A percentile compares a stretch with the other conserved stretches of the same genome.
These are phyloP conservation scores for Cataglyphis rosenhaueri DNA, from an alignment of 2,888 invertebrate genomes.

Conservation along the genomic window DNA sequence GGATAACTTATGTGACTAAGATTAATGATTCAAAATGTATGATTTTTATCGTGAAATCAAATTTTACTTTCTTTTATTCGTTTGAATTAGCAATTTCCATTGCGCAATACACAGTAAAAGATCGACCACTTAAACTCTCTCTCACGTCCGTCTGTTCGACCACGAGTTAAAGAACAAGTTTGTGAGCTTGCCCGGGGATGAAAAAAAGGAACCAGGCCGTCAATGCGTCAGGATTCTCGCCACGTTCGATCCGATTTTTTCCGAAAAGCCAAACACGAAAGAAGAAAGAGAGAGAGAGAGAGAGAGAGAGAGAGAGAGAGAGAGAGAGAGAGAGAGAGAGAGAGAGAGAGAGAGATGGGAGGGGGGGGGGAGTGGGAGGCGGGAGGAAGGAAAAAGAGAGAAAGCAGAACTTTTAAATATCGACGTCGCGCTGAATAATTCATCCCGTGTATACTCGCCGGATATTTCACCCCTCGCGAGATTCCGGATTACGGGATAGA, in stretches of 20 bases:
- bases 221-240: conserved; percentile 56
- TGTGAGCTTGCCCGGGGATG: conserved; percentile 60
- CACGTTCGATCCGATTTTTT: conserved; percentile 63
- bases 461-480: conserved; percentile 45
- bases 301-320: background rate
- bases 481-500: conserved; percentile 48
- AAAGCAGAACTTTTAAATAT: conserved; percentile 60
- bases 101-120: conserved; percentile 21
- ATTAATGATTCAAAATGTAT: background rate
- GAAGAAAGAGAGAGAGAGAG: conserved; percentile 13
- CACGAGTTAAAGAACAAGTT: conserved; percentile 72
- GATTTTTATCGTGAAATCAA: background rate
- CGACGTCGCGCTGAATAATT: conserved; percentile 52
- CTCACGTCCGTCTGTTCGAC: conserved; percentile 71
- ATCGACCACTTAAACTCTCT: conserved; percentile 68
- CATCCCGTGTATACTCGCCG: conserved; percentile 30
- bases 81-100: conserved; percentile 6
- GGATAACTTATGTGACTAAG: background rate
- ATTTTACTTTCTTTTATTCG: background rate
- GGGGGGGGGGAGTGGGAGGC: no score
- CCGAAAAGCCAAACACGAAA: conserved; percentile 65
- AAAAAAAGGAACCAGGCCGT: conserved; percentile 36
- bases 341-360: background rate
- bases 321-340: conserved; percentile 10
- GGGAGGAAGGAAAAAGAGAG: background rate